phyloP scores from a whole-genome alignment of 2,113 vertebrate species.

The Chelonoidis abingdonii region DNA sequence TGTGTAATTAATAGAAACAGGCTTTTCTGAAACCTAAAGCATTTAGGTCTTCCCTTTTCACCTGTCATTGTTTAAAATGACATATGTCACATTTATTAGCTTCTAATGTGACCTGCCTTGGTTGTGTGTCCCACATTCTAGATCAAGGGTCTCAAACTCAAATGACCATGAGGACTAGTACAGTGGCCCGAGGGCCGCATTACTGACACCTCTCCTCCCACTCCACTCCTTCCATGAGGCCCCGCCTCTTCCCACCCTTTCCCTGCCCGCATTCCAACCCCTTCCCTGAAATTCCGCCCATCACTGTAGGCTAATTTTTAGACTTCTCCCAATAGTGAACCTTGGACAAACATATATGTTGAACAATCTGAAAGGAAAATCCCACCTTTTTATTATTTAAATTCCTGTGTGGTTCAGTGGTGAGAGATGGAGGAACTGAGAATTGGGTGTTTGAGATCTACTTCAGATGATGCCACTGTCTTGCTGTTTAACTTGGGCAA shows the following conservation, averaged over 20 bases:
- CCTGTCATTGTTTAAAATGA: not conserved
- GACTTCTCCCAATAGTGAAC: fast-evolving
- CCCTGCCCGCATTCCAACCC: too few relatives aligned
- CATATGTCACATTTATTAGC: not conserved
- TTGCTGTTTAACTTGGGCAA: not conserved
- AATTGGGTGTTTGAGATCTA: not conserved
- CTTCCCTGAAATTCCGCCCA: not conserved
- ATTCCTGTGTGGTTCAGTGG: not conserved
- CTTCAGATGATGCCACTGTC: not conserved
- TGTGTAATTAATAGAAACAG: not conserved
- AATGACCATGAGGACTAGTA: too few relatives aligned
- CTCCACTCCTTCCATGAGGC: too few relatives aligned
- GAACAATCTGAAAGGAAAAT: not conserved
- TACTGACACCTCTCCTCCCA: too few relatives aligned
- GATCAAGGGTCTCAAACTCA: not conserved
- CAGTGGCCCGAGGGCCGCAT: too few relatives aligned
- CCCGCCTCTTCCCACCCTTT: too few relatives aligned
- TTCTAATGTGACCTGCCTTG: not conserved
- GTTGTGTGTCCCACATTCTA: not conserved
- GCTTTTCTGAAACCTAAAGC: not conserved
- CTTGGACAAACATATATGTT: not conserved
- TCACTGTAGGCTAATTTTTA: not conserved
- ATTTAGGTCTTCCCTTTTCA: not conserved
- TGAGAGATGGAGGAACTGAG: not conserved
- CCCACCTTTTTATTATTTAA: fast-evolving